Percentiles rank a stretch among this genome's conserved stretches.
These are phyloP conservation scores for Paralvinella palmiformis DNA, from an alignment of 1,140 invertebrate species.

Conservation along the genomic window DNA sequence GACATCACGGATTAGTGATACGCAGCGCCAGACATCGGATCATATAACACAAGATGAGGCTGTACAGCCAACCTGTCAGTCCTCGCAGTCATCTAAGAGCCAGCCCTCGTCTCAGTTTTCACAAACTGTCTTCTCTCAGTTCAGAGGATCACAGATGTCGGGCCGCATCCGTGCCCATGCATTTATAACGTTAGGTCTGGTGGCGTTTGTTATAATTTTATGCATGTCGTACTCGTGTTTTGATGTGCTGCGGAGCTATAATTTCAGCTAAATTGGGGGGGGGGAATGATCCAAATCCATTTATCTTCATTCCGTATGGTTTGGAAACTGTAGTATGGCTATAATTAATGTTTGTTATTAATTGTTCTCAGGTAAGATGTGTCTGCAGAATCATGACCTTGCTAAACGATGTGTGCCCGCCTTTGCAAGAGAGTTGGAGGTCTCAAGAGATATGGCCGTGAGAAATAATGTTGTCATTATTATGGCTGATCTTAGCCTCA, in stretches of 20 bases:
- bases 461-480: slow-evolving; percentile 60
- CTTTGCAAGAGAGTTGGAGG: slow-evolving; percentile 52
- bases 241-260: too few species aligned
- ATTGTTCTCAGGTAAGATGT: slow-evolving; percentile 52
- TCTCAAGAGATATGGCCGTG: slow-evolving; percentile 48
- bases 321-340: too few species aligned
- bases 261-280: neutral
- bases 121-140: slow-evolving; percentile 38
- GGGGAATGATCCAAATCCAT: too few species aligned
- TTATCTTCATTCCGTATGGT: too few species aligned
- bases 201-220: too few species aligned
- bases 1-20: too few species aligned
- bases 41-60: too few species aligned
- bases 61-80: too few species aligned
- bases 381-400: slow-evolving; percentile 53
- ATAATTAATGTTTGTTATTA: too few species aligned
- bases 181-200: slow-evolving; percentile 45
- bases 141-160: slow-evolving; percentile 41
- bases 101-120: too few species aligned
- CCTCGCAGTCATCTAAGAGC: neutral
- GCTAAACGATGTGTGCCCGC: slow-evolving; percentile 54
- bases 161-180: slow-evolving; percentile 40
- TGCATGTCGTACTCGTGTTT: too few species aligned
- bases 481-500: slow-evolving; percentile 59
- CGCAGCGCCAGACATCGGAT: too few species aligned